Percentiles rank a stretch among this genome's conserved stretches.
Conservation (phyloP, 2,888 invertebrate species). For the Pristionchus entomophagus region DNA sequence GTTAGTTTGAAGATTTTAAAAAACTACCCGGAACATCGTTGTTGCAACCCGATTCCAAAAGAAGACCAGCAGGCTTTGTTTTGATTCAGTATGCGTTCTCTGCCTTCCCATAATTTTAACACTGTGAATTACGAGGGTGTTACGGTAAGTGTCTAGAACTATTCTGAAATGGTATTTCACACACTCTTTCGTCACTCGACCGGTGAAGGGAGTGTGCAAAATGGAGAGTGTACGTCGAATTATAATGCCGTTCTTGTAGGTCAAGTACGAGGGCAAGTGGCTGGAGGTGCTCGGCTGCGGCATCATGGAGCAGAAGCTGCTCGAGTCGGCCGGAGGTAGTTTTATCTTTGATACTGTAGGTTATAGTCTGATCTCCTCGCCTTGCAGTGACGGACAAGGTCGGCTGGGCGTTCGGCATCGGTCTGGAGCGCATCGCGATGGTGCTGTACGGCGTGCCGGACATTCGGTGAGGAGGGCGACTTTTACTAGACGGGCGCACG, state of each 20-base stretch:
- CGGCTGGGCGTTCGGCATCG: conserved; percentile 98
- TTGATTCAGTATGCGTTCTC: too few species aligned
- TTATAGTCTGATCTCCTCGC: background rate
- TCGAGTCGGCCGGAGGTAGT: conserved; percentile 80
- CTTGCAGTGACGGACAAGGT: conserved; percentile 87
- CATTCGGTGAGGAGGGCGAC: conserved; percentile 79
- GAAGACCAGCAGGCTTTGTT: too few species aligned
- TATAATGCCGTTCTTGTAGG: conserved; percentile 78
- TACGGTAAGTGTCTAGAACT: too few species aligned
- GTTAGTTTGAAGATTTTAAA: too few species aligned
- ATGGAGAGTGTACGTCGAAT: background rate
- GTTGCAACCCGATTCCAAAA: too few species aligned
- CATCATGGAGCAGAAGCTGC: conserved; percentile 90
- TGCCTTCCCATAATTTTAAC: too few species aligned
- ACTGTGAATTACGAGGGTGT: too few species aligned
- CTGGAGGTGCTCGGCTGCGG: conserved; percentile 96
- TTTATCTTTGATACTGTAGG: background rate
- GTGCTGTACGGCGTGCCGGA: conserved; percentile 94
- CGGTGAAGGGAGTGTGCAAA: conserved; percentile 74
- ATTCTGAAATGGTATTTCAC: too few species aligned
- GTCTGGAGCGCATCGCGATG: conserved; percentile 96
- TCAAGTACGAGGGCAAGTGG: conserved; percentile 84
- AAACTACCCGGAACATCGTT: too few species aligned
- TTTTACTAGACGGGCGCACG: background rate
- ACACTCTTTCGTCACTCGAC: too few species aligned